These are phyloP conservation scores for Distichodus sexfasciatus DNA, from an alignment of 2,797 vertebrate species.

Conservation along the genomic window DNA sequence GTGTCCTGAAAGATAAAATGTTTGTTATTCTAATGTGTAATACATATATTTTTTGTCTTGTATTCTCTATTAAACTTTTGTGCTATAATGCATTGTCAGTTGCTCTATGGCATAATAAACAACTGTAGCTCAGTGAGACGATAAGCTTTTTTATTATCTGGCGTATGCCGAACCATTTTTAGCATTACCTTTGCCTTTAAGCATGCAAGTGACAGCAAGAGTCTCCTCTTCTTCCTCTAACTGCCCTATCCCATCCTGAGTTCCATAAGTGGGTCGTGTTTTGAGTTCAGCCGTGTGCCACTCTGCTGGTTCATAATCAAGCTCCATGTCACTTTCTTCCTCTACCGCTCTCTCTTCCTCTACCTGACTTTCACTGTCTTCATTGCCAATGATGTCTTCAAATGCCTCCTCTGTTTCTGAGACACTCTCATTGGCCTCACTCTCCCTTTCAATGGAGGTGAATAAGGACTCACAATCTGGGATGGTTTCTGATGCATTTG, in stretches of 20 bases:
- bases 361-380: neutral
- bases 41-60: no score
- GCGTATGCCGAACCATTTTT: no score
- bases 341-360: neutral
- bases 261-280: neutral
- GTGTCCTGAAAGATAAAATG: no score
- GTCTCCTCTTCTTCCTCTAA: neutral
- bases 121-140: no score
- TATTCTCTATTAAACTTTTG: no score
- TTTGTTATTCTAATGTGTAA: no score
- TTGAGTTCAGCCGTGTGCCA: neutral
- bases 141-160: no score
- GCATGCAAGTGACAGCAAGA: neutral
- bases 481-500: neutral
- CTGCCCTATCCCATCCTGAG: neutral
- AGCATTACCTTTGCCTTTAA: conserved; percentile 7
- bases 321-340: neutral
- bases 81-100: no score
- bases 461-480: neutral
- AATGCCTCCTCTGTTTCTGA: neutral
- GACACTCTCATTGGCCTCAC: neutral
- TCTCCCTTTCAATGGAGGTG: neutral
- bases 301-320: neutral
- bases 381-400: neutral
- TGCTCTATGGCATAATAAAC: no score